A percentile compares a stretch with the other conserved stretches of the same genome.
phyloP scores from a whole-genome alignment of 2,113 vertebrate species.

The Irena cyanogastra region DNA sequence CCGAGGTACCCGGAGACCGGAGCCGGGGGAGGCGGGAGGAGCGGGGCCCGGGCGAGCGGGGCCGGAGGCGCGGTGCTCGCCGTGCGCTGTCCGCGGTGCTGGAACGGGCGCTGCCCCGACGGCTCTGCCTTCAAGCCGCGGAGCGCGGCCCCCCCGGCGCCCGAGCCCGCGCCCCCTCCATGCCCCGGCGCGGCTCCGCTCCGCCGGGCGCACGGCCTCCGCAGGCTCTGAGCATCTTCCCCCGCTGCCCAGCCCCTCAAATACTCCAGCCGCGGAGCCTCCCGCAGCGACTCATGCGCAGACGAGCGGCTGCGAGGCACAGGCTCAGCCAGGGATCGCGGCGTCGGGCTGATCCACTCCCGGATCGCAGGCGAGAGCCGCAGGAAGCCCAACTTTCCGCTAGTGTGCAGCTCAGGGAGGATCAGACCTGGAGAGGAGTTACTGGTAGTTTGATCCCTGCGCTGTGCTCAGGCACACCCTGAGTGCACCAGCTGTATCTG shows the following conservation, averaged over 20 bases:
- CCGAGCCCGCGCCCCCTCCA: background rate
- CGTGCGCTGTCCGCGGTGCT: conserved; percentile 82
- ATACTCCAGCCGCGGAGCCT: conserved; percentile 2
- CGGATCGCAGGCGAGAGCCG: background rate
- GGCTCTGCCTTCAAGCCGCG: background rate
- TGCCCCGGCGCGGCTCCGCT: background rate
- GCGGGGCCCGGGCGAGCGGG: too few relatives aligned
- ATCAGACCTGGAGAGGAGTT: background rate
- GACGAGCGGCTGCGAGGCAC: too few relatives aligned
- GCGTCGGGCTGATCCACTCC: background rate
- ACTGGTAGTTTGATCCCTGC: background rate
- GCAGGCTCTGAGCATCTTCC: background rate
- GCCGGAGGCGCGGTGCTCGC: background rate
- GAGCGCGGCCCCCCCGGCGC: background rate
- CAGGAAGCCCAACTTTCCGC: background rate
- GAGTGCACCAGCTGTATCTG: rapidly evolving
- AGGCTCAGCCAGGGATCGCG: background rate
- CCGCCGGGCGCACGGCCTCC: background rate
- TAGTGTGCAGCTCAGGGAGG: background rate
- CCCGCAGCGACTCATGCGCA: background rate
- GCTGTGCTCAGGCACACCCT: background rate
- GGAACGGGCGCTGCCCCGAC: conserved; percentile 31
- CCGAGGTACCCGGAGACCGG: too few relatives aligned
- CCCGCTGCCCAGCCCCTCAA: background rate
- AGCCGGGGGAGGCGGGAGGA: background rate